These are phyloP conservation scores for Zoanthus sansibaricus DNA, from an alignment of 92 coral and sea anemone genomes.

Conservation along the genomic window DNA sequence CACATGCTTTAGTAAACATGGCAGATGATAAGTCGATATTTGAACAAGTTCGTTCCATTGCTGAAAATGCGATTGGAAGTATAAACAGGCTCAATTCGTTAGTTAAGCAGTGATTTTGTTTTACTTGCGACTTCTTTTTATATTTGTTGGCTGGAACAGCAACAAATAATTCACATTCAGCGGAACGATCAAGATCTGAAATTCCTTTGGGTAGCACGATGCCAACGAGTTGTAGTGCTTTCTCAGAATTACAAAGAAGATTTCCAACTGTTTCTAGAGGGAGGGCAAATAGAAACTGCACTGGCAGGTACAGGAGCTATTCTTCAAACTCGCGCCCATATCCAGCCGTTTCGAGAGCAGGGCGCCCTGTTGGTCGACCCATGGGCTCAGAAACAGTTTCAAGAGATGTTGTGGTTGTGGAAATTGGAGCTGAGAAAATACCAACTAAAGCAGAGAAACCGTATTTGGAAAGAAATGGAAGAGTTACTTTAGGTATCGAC, in stretches of 20 bases:
- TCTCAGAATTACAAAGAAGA: constrained; percentile 55
- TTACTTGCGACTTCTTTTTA: no score
- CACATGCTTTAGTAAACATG: constrained; percentile 39
- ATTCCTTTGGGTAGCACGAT: constrained; percentile 20
- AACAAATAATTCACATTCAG: constrained; percentile 14
- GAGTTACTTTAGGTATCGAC: constrained; percentile 57
- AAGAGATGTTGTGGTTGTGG: constrained; percentile 61
- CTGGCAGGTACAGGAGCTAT: constrained; percentile 32
- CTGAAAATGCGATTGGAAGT: constrained; percentile 20
- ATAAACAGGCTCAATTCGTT: neutral
- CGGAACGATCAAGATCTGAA: constrained; percentile 6
- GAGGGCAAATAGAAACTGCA: constrained; percentile 44
- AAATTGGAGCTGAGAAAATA: constrained; percentile 55
- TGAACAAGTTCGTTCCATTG: constrained; percentile 12
- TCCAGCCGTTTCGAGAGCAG: constrained; percentile 28
- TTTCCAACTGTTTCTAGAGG: constrained; percentile 55
- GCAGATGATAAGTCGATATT: constrained; percentile 15
- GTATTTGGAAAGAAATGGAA: neutral
- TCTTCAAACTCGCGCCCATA: constrained; percentile 12
- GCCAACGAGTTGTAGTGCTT: constrained; percentile 42
- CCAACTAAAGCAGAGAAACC: constrained; percentile 62
- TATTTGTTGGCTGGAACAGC: constrained; percentile 28
- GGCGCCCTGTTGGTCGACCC: constrained; percentile 42
- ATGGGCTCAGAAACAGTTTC: constrained; percentile 49
- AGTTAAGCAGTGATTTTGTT: no score